phyloP scores from a whole-genome alignment of 37 sponge, comb jelly and placozoan species.

The Eunapius fragilis region DNA sequence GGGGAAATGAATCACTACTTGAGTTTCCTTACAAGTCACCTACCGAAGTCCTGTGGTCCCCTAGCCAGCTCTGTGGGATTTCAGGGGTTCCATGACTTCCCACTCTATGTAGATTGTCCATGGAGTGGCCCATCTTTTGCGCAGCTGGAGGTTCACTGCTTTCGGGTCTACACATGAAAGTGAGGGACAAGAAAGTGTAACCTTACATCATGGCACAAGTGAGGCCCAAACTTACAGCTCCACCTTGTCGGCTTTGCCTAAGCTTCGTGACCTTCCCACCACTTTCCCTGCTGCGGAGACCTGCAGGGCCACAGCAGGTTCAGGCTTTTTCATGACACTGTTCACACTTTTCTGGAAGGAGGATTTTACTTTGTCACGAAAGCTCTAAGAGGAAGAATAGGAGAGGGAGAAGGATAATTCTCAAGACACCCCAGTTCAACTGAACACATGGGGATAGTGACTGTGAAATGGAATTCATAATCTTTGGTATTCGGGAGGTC shows the following conservation, averaged over 20 bases:
- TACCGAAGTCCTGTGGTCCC: neutral
- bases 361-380: constrained; percentile 45
- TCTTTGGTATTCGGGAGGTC: too few species aligned
- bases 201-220: too few species aligned
- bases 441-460: too few species aligned
- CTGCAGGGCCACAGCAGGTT: too few species aligned
- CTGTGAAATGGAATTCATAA: too few species aligned
- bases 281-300: neutral
- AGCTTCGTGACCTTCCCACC: constrained; percentile 45
- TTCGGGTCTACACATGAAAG: too few species aligned
- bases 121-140: constrained; percentile 58
- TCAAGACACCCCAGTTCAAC: too few species aligned
- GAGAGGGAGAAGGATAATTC: neutral
- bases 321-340: constrained; percentile 1
- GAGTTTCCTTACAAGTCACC: neutral
- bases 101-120: constrained; percentile 66
- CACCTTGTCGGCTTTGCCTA: constrained; percentile 41
- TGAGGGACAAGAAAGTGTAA: too few species aligned
- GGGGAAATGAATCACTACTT: too few species aligned
- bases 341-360: constrained; percentile 40
- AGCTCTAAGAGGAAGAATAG: constrained; percentile 14
- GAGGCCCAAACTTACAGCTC: constrained; percentile 21
- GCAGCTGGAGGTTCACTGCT: constrained; percentile 5
- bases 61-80: neutral
- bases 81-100: constrained; percentile 29